These are phyloP conservation scores for Xenentodon cancila DNA, from an alignment of 2,797 vertebrate genomes.

Conservation along the genomic window DNA sequence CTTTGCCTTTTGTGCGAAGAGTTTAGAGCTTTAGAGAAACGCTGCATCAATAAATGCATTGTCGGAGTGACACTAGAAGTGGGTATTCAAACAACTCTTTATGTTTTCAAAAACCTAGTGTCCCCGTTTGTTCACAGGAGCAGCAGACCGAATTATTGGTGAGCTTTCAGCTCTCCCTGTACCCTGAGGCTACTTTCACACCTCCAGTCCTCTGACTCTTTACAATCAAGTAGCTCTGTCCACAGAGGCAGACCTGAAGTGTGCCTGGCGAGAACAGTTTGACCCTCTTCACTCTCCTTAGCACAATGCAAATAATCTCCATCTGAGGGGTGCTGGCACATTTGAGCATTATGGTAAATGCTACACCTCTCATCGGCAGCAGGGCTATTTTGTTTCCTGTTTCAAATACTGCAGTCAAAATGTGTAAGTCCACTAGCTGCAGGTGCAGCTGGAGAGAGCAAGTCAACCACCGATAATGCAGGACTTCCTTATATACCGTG, in stretches of 20 bases:
- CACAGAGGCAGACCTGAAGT: constrained; percentile 62
- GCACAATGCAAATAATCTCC: constrained; percentile 70
- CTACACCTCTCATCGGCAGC: constrained; percentile 35
- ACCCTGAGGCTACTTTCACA: constrained; percentile 54
- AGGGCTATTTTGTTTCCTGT: background rate
- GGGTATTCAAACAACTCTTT: constrained; percentile 59
- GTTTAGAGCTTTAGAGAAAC: constrained; percentile 66
- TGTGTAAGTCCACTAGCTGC: constrained; percentile 13
- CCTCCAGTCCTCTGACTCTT: constrained; percentile 36
- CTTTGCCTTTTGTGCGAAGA: constrained; percentile 66
- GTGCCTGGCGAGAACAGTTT: constrained; percentile 66
- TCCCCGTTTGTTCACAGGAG: constrained; percentile 55
- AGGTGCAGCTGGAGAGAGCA: constrained; percentile 29
- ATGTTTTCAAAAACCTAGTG: constrained; percentile 47
- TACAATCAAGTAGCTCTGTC: constrained; percentile 48
- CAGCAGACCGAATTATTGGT: constrained; percentile 39
- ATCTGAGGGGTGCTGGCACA: constrained; percentile 59
- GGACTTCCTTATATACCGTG: background rate
- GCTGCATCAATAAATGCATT: constrained; percentile 72
- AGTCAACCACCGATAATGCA: constrained; percentile 18
- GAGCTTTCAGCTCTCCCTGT: constrained; percentile 54
- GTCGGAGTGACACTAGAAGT: constrained; percentile 66
- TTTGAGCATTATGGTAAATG: constrained; percentile 68
- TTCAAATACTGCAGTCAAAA: constrained; percentile 22
- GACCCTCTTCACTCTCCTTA: constrained; percentile 71